Evolutionary conservation across 1,140 invertebrate genomes (phyloP), one percentile per base, ranked within the genome.

Genomic region (Semibalanus balanoides): DNA sequence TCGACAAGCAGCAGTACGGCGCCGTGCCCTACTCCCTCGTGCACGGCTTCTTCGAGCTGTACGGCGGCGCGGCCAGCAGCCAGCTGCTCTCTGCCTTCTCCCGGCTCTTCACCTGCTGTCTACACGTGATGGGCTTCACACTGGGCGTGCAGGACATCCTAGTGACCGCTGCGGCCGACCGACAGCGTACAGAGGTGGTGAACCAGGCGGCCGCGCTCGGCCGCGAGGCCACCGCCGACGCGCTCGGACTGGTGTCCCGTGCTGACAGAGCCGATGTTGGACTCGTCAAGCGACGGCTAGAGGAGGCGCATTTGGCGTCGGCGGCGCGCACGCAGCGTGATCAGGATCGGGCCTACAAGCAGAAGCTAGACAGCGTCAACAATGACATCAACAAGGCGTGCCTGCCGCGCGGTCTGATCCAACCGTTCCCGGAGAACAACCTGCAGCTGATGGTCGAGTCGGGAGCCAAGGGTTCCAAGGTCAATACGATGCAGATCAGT

Each of bases 401-500:
- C 70, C 29, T 72, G 70, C 29, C 70, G 70, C n/a, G 17, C 35
- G 35, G 71, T 0, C 70, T 72, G n/a, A 29, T 72, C 25, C 28
- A 72, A 19, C 11, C n/a, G 70, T 72, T 72, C 83, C 96, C 98
- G 0, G 81, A 90, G 7, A 99, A 99, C 84, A 97, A 98, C 86
- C 87, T 99, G 3, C 96, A 98, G 83, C 83, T 99, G 74, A 99
- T 99, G 96, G 95, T 99, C 0, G 89, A 96, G 82, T 97, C 97
- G 25, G 98, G 98, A 74, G 97, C 98, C 0, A 99, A 99, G 85
- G 98, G 98, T 51, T 95, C 95, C 0, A 91, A 84, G 80, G 95
- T 98, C 0, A 98, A 99, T 83, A 93, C 93, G 81, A 95, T 96
- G 91, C 96, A 99, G 83, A 99, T 99, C 81, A 98, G 96, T 0